Percentiles rank a stretch among this genome's conserved stretches.
Conservation (phyloP, 2,797 vertebrate genomes). For the Enteromius thamalakanensis region DNA sequence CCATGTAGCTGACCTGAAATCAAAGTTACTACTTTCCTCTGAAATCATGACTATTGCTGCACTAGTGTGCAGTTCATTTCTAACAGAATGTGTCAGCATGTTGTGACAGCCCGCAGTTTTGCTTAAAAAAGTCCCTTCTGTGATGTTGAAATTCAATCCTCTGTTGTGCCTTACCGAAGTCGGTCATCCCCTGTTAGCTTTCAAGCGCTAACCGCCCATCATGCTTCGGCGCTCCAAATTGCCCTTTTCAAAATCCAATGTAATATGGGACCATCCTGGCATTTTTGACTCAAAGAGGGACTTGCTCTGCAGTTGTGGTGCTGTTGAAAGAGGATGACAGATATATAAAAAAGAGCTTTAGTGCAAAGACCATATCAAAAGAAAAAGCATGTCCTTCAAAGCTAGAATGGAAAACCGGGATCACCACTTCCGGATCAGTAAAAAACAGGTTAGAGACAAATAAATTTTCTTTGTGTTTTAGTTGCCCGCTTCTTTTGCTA, state of each 20-base stretch:
- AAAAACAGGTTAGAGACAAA: conserved; percentile 28
- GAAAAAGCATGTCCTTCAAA: conserved; percentile 10
- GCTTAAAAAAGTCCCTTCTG: conserved; percentile 29
- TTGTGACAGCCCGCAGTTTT: background rate
- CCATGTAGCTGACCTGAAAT: background rate
- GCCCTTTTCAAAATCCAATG: conserved; percentile 69
- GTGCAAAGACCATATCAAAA: conserved; percentile 57
- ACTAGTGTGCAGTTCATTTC: background rate
- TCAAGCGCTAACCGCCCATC: conserved; percentile 59
- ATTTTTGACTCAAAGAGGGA: conserved; percentile 62
- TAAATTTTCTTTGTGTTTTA: conserved; percentile 35
- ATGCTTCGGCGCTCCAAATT: conserved; percentile 62
- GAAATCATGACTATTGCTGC: background rate
- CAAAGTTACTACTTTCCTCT: background rate
- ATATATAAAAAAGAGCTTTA: conserved; percentile 64
- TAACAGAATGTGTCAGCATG: background rate
- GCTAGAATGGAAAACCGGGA: conserved; percentile 28
- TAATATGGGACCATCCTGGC: conserved; percentile 68
- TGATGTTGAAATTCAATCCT: conserved; percentile 39
- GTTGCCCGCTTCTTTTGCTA: conserved; percentile 34
- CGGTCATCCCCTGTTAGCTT: conserved; percentile 37
- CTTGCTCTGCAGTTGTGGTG: conserved; percentile 54
- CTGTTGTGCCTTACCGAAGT: conserved; percentile 29
- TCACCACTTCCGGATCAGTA: conserved; percentile 25
- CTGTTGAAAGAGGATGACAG: conserved; percentile 64